Evolutionary conservation across 2,888 invertebrate genomes (phyloP).

Genomic region (Morpho achilles): DNA sequence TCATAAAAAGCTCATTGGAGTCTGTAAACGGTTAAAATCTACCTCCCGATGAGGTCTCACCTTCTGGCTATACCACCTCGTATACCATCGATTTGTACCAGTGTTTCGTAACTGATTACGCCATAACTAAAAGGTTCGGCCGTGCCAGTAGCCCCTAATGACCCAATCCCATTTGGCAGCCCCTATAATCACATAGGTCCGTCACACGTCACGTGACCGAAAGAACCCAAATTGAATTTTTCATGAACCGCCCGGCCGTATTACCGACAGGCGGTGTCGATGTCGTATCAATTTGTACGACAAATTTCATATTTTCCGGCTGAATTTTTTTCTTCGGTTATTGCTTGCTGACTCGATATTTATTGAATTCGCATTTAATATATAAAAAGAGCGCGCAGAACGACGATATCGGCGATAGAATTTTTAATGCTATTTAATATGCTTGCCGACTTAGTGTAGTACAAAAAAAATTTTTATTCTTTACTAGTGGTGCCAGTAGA

Average conservation of each 20-base stretch:
- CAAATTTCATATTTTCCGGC: conserved; percentile 49
- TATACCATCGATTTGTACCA: too few relatives aligned
- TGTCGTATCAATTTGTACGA: conserved; percentile 44
- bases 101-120: too few relatives aligned
- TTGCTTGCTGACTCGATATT: neutral
- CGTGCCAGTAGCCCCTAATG: conserved; percentile 18
- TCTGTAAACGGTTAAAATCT: too few relatives aligned
- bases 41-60: too few relatives aligned
- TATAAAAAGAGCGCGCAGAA: neutral
- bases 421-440: too few relatives aligned
- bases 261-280: conserved; percentile 36
- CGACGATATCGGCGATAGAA: too few relatives aligned
- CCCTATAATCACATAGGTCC: conserved; percentile 32
- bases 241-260: conserved; percentile 37
- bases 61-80: too few relatives aligned
- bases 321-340: conserved; percentile 13
- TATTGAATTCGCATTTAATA: conserved; percentile 1
- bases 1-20: too few relatives aligned
- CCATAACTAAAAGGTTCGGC: neutral
- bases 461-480: too few relatives aligned
- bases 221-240: conserved; percentile 53
- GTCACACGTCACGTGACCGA: conserved; percentile 30
- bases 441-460: too few relatives aligned
- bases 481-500: too few relatives aligned
- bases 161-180: conserved; percentile 22